These are phyloP conservation scores for Stichodactyla mertensii DNA, from an alignment of 64 coral and sea anemone species.

Conservation along the genomic window DNA sequence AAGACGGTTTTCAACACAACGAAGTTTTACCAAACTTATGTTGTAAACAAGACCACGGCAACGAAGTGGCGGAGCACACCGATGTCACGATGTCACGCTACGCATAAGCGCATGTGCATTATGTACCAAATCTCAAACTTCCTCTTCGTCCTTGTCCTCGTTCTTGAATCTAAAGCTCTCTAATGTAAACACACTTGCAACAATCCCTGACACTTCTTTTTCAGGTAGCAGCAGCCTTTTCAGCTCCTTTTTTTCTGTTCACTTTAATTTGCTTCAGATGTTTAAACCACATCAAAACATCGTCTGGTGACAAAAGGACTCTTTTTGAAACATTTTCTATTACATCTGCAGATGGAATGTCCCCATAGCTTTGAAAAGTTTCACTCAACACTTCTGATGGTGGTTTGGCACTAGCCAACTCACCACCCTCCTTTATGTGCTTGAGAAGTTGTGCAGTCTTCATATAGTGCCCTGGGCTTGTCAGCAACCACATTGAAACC, in stretches of 20 bases:
- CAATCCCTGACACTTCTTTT: too few species aligned
- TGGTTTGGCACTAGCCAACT: conserved; percentile 12
- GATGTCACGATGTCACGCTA: too few species aligned
- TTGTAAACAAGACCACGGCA: too few species aligned
- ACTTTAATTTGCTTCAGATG: conserved; percentile 42
- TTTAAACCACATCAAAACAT: conserved; percentile 48
- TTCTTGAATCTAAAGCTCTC: too few species aligned
- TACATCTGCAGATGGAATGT: conserved; percentile 2
- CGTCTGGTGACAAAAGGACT: conserved; percentile 33
- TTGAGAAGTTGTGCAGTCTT: conserved; percentile 26
- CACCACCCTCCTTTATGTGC: neutral
- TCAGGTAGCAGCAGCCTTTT: neutral
- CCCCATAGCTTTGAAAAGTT: conserved; percentile 10
- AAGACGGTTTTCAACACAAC: too few species aligned
- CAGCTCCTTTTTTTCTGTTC: conserved; percentile 12
- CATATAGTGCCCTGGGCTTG: conserved; percentile 52
- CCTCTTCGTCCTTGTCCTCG: too few species aligned
- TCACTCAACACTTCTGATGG: conserved; percentile 18
- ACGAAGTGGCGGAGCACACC: too few species aligned
- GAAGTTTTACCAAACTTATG: too few species aligned
- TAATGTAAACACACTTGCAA: too few species aligned
- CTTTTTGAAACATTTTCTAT: conserved; percentile 19
- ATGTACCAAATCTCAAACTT: too few species aligned
- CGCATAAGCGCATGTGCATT: too few species aligned
- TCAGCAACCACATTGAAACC: too few species aligned